These are phyloP conservation scores for Drosophila subpulchrella DNA, from an alignment of 1,140 invertebrate species.

Conservation along the genomic window DNA sequence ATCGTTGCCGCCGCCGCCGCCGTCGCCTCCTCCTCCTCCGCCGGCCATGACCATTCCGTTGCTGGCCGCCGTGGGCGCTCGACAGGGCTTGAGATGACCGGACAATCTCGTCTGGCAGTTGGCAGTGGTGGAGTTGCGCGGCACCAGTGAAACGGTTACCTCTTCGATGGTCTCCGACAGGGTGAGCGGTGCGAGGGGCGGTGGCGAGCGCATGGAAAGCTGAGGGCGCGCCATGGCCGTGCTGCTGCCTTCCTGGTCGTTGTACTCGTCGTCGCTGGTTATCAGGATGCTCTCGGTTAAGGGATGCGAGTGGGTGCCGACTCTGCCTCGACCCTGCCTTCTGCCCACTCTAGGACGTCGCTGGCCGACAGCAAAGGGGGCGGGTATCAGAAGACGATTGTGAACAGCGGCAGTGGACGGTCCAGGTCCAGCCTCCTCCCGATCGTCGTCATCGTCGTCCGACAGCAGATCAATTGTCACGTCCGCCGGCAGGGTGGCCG, in stretches of 20 bases:
- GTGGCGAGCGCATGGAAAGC: slow-evolving; percentile 51
- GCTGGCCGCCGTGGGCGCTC: slow-evolving; percentile 9
- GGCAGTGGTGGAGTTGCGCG: slow-evolving; percentile 69
- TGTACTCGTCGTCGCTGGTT: slow-evolving; percentile 71
- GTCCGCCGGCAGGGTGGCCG: slow-evolving; percentile 48
- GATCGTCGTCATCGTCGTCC: slow-evolving; percentile 55
- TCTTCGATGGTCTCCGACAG: slow-evolving; percentile 66
- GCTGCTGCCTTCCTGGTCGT: slow-evolving; percentile 23
- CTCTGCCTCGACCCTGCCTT: neutral
- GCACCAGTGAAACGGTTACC: slow-evolving; percentile 77
- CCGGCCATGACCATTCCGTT: slow-evolving; percentile 1
- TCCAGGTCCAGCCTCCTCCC: slow-evolving; percentile 10
- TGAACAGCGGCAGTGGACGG: slow-evolving; percentile 8
- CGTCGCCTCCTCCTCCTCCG: neutral
- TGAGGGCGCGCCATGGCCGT: neutral
- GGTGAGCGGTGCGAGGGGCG: slow-evolving; percentile 62
- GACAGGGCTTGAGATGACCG: slow-evolving; percentile 14
- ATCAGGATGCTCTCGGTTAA: slow-evolving; percentile 69
- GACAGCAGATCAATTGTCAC: slow-evolving; percentile 80
- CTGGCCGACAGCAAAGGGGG: neutral
- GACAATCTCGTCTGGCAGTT: slow-evolving; percentile 43
- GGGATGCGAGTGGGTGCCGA: neutral
- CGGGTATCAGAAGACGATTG: slow-evolving; percentile 7
- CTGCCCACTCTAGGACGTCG: neutral
- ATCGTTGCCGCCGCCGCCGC: slow-evolving; percentile 1